phyloP scores from a whole-genome alignment of 2,888 invertebrate species.

The Nomada fabriciana region DNA sequence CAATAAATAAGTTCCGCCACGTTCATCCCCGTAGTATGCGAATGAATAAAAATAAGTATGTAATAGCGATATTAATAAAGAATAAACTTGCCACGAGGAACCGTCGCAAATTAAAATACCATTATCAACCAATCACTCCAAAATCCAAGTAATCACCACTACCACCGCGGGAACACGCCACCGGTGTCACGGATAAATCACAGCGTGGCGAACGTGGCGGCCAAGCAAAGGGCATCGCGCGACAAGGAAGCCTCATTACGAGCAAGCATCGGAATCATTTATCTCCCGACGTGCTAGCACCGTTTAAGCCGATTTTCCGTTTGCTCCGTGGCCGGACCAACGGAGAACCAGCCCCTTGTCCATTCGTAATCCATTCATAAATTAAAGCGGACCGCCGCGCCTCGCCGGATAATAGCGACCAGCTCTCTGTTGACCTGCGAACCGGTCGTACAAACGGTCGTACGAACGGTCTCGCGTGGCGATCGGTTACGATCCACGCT shows the following conservation, averaged over 20 bases:
- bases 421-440: slow-evolving; percentile 63
- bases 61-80: too few relatives aligned
- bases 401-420: slow-evolving; percentile 63
- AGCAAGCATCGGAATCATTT: slow-evolving; percentile 25
- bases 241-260: slow-evolving; percentile 55
- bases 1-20: too few relatives aligned
- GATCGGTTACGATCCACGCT: slow-evolving; percentile 51
- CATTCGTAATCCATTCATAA: slow-evolving; percentile 75
- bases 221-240: slow-evolving; percentile 12
- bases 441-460: slow-evolving; percentile 35
- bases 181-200: slow-evolving; percentile 38
- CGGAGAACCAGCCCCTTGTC: slow-evolving; percentile 27
- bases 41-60: too few relatives aligned
- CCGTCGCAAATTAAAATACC: neutral
- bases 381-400: slow-evolving; percentile 49
- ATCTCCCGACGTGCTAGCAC: slow-evolving; percentile 40
- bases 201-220: slow-evolving; percentile 18
- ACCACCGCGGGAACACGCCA: slow-evolving; percentile 4
- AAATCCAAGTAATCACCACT: neutral
- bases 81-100: too few relatives aligned
- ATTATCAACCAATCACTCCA: slow-evolving; percentile 9
- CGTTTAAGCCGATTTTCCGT: slow-evolving; percentile 66
- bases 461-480: neutral
- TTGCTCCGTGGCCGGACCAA: slow-evolving; percentile 25
- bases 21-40: too few relatives aligned